Evolutionary conservation across 2,113 vertebrate genomes (phyloP).

Genomic region (Forbesichthys papilliferus): DNA sequence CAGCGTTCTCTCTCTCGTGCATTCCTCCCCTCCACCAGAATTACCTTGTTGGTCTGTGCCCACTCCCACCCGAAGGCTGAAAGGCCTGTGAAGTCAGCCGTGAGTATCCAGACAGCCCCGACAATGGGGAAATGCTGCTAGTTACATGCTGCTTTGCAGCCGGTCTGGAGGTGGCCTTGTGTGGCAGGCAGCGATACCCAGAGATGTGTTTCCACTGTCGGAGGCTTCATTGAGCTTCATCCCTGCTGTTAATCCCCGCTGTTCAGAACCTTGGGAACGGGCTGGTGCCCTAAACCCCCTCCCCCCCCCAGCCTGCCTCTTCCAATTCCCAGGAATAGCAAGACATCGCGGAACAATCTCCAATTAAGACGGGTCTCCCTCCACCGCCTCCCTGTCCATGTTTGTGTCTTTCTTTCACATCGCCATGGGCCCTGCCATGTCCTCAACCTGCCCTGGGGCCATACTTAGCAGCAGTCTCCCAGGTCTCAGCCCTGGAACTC

Average conservation of each 20-base stretch:
- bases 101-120: constrained; percentile 56
- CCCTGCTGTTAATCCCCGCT: constrained; percentile 74
- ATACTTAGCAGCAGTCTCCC: constrained; percentile 76
- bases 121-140: constrained; percentile 68
- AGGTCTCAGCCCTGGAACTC: constrained; percentile 72
- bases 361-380: constrained; percentile 75
- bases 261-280: constrained; percentile 80
- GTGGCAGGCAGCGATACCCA: constrained; percentile 47
- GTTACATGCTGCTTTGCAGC: constrained; percentile 65
- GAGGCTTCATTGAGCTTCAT: constrained; percentile 71
- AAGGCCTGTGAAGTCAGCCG: constrained; percentile 76
- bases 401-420: constrained; percentile 35
- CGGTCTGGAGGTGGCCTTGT: constrained; percentile 53
- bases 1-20: constrained; percentile 61
- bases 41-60: constrained; percentile 63
- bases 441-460: constrained; percentile 53
- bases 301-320: constrained; percentile 40
- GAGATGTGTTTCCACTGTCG: constrained; percentile 72
- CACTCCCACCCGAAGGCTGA: constrained; percentile 44
- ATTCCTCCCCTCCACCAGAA: constrained; percentile 71
- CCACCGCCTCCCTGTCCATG: constrained; percentile 7
- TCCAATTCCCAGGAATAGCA: constrained; percentile 76
- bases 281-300: constrained; percentile 20
- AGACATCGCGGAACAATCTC: constrained; percentile 73
- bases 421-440: constrained; percentile 58